Base-by-base conservation (phyloP, 1,140 invertebrate genomes). In the Drosophila parabipectinata region DNA sequence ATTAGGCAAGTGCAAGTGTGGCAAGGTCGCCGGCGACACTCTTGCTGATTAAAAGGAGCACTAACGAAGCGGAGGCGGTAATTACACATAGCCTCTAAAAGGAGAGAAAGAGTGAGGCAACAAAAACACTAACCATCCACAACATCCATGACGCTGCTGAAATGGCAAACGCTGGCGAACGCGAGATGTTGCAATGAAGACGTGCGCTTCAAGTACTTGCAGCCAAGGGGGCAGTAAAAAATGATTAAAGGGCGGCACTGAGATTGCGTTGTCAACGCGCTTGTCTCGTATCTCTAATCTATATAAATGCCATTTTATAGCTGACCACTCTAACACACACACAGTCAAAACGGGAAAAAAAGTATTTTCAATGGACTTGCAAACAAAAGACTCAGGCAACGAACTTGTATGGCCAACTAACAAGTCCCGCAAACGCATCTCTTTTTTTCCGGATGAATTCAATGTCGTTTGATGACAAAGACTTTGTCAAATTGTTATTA, bases 321-420 rank as follows among this genome's bases (percentile, higher is more conserved):
- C 51, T 73, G 63, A 44, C 58, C 32, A 48, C 44, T 6, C 53
- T 1, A 41, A 18, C 8, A 28, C 50, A 30, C 32, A 15, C 34
- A 32, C 39, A 18, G 1, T 48, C 10, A 10, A 10, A 37, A 12
- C 10, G 34, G 3, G 3, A 34, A 0, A 37, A 12, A 37, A 37
- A 37, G n/a, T n/a, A 37, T 12, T 37, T 37, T 37, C 45, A 66
- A 51, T 63, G 32, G 37, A 53, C 30, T 26, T 10, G 4, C 4
- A 58, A 72, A 80, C 71, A 62, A 78, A 80, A 88, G 82, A 87
- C 66, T 79, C 51, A 51, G 72, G 67, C 75, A 68, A 79, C 82
- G 79, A 87, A 87, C 83, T 83, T 44, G 79, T 63, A 88, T 73
- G 28, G 32, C 47, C 41, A 44, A 47, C 52, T 28, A 24, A 34